phyloP scores from a whole-genome alignment of 2,113 vertebrate genomes.

The Colistium nudipinnis region DNA sequence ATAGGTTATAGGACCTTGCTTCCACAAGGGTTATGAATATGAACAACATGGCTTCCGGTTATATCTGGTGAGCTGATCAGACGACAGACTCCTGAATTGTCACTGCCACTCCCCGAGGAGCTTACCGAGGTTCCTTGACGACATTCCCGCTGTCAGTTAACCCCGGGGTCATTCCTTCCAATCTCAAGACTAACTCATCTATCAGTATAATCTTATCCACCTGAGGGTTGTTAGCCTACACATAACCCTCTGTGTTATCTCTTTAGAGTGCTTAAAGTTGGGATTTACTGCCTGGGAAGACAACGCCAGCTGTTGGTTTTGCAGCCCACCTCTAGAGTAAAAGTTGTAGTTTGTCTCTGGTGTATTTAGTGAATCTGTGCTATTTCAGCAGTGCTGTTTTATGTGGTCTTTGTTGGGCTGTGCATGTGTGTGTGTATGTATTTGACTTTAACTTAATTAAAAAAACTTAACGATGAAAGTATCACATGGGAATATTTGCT shows the following conservation, averaged over 20 bases:
- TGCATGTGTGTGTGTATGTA: too few relatives aligned
- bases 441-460: too few relatives aligned
- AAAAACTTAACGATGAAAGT: too few relatives aligned
- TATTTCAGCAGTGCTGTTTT: not conserved
- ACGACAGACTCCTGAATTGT: not conserved
- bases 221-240: conserved; percentile 32
- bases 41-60: not conserved
- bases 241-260: conserved; percentile 15
- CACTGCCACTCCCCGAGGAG: conserved; percentile 7
- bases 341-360: conserved; percentile 24
- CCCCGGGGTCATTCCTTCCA: conserved; percentile 13
- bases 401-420: conserved; percentile 14
- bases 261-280: conserved; percentile 1
- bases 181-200: conserved; percentile 20
- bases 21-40: not conserved
- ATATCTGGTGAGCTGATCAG: conserved; percentile 14
- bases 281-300: conserved; percentile 30
- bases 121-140: not conserved
- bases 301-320: conserved; percentile 33
- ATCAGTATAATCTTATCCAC: conserved; percentile 34
- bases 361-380: conserved; percentile 20
- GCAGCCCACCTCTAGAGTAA: conserved; percentile 24
- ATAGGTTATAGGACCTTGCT: not conserved
- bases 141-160: conserved; percentile 5
- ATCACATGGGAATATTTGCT: too few relatives aligned